These are phyloP conservation scores for Coregonus clupeaformis DNA, from an alignment of 2,113 vertebrate species.

Conservation along the genomic window DNA sequence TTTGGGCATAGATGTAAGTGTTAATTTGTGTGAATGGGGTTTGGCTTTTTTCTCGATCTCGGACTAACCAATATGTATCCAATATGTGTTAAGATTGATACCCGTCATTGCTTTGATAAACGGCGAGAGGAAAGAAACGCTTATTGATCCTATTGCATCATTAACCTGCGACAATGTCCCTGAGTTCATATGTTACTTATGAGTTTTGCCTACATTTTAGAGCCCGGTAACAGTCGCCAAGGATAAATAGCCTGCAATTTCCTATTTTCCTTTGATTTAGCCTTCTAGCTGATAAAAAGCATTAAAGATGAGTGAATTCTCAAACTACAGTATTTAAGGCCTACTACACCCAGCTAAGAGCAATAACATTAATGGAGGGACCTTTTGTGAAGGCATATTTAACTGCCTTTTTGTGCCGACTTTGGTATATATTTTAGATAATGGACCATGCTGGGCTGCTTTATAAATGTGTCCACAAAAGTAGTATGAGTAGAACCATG, in stretches of 20 bases:
- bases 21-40: too few species aligned
- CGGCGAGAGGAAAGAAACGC: too few species aligned
- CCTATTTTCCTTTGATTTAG: slow-evolving; percentile 20
- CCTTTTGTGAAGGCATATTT: slow-evolving; percentile 31
- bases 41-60: too few species aligned
- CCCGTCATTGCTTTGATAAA: too few species aligned
- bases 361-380: slow-evolving; percentile 34
- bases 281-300: slow-evolving; percentile 43
- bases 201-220: neutral
- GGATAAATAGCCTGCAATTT: slow-evolving; percentile 16
- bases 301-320: slow-evolving; percentile 34
- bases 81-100: too few species aligned
- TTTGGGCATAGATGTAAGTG: neutral
- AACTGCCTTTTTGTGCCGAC: slow-evolving; percentile 3
- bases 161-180: too few species aligned
- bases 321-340: slow-evolving; percentile 31
- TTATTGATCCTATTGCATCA: too few species aligned
- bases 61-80: too few species aligned
- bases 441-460: slow-evolving; percentile 23
- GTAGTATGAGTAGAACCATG: slow-evolving; percentile 9
- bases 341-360: slow-evolving; percentile 38
- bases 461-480: slow-evolving; percentile 21
- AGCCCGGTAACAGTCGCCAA: slow-evolving; percentile 9
- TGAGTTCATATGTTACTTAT: neutral
- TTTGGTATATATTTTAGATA: slow-evolving; percentile 30